Percentiles rank a stretch among this genome's conserved stretches.
These are phyloP conservation scores for Perdita meconis DNA, from an alignment of 2,888 invertebrate species.

Conservation along the genomic window DNA sequence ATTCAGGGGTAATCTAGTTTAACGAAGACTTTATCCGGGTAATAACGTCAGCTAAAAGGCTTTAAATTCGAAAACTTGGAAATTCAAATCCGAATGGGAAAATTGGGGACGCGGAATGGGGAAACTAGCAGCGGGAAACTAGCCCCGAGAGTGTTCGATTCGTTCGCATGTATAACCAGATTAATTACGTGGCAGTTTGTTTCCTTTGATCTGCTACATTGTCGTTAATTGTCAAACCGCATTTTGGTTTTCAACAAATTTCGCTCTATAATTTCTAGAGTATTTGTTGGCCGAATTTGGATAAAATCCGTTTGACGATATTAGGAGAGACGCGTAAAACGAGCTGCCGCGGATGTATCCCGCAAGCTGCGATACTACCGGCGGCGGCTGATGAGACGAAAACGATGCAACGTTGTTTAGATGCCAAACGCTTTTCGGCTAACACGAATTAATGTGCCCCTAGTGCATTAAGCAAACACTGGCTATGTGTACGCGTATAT, in stretches of 20 bases:
- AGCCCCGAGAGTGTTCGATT: conserved; percentile 26
- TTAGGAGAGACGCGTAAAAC: neutral
- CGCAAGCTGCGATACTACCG: neutral
- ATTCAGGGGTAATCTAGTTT: conserved; percentile 8
- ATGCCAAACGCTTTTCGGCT: conserved; percentile 1
- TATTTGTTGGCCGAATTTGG: neutral
- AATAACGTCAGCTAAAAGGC: neutral
- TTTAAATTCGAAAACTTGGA: neutral
- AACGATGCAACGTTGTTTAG: neutral
- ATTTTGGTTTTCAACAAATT: conserved; percentile 39
- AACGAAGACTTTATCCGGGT: conserved; percentile 21
- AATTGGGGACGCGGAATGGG: conserved; percentile 37
- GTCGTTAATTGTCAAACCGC: conserved; percentile 21
- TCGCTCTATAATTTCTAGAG: conserved; percentile 38
- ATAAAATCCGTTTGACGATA: neutral
- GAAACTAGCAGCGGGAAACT: conserved; percentile 35
- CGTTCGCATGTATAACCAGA: conserved; percentile 38
- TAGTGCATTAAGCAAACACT: conserved; percentile 1
- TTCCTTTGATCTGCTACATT: conserved; percentile 55
- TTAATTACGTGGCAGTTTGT: conserved; percentile 60
- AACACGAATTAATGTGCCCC: conserved; percentile 10
- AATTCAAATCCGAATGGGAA: conserved; percentile 40
- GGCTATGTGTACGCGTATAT: neutral
- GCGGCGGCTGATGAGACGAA: neutral
- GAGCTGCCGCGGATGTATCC: neutral